Conservation (phyloP, 2,113 vertebrate genomes). For the Porphyrio hochstetteri region DNA sequence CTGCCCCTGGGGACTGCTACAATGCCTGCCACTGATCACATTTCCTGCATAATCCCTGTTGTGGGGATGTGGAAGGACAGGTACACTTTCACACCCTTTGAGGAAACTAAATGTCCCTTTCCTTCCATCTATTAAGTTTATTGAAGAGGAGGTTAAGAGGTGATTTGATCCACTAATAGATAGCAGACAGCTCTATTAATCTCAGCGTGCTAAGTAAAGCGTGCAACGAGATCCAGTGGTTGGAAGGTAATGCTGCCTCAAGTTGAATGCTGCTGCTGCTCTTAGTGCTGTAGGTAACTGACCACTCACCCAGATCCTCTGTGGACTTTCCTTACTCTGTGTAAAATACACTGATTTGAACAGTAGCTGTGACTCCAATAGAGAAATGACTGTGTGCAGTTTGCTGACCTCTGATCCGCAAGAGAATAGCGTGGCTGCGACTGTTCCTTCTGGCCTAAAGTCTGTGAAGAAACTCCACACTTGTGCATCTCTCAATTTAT, state of each 20-base stretch:
- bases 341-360: background rate
- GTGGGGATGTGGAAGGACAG: background rate
- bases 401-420: background rate
- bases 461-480: background rate
- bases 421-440: background rate
- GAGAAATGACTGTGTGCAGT: background rate
- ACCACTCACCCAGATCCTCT: background rate
- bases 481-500: background rate
- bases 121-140: constrained; percentile 30
- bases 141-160: constrained; percentile 53
- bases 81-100: background rate
- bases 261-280: fast-evolving
- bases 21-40: background rate
- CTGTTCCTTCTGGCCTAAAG: background rate
- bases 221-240: background rate
- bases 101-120: background rate
- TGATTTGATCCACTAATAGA: constrained; percentile 50
- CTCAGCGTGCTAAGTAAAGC: background rate
- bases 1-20: background rate
- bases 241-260: background rate
- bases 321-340: background rate
- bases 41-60: background rate
- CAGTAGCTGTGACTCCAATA: background rate
- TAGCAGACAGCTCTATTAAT: constrained; percentile 47
- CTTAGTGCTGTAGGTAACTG: background rate